A percentile compares a stretch with the other conserved stretches of the same genome.
phyloP scores from a whole-genome alignment of 2,113 vertebrate genomes.

The Anser brachyrhynchus region DNA sequence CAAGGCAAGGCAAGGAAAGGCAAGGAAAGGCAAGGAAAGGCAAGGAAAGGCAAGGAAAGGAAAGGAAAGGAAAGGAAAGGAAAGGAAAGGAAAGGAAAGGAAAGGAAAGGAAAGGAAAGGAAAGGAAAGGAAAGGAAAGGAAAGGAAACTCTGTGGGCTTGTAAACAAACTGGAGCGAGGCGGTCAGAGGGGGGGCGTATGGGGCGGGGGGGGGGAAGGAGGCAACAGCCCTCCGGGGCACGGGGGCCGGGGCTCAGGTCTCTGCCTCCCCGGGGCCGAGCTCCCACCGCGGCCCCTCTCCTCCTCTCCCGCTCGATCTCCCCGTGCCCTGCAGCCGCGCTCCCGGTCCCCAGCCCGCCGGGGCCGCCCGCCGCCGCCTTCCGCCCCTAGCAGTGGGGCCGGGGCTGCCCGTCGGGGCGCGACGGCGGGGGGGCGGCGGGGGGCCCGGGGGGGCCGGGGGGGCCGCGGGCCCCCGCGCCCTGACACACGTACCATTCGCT shows the following conservation, averaged over 20 bases:
- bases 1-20: no score
- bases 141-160: background rate
- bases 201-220: background rate
- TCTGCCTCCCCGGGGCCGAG: background rate
- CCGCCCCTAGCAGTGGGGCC: conserved; percentile 64
- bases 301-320: background rate
- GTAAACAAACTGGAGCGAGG: background rate
- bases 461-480: conserved; percentile 71
- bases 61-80: no score
- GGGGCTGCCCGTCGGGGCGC: conserved; percentile 73
- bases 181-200: background rate
- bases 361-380: background rate
- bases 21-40: no score
- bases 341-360: no score
- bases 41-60: no score
- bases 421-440: conserved; percentile 78
- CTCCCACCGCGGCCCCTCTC: background rate
- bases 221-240: background rate
- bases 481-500: conserved; percentile 98
- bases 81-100: no score
- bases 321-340: background rate
- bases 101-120: no score
- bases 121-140: no score
- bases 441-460: background rate
- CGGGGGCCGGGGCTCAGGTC: background rate